Percentiles rank a stretch among this genome's conserved stretches.
These are phyloP conservation scores for Aspidoscelis tigris DNA, from an alignment of 2,113 vertebrate species.

Conservation along the genomic window DNA sequence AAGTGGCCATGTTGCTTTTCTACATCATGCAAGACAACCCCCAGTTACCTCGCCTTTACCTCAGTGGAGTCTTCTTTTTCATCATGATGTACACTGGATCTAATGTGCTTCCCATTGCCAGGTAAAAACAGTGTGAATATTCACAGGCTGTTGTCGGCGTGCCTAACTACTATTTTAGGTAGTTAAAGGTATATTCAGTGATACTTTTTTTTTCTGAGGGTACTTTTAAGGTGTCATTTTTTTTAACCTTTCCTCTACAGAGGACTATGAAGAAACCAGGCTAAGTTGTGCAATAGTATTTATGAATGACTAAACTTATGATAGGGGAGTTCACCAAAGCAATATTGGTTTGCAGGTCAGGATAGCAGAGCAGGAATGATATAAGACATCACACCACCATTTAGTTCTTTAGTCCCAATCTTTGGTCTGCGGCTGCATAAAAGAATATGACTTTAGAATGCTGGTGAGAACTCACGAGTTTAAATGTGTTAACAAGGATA, in stretches of 20 bases:
- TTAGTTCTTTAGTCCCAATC: too few species aligned
- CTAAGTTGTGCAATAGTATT: not conserved
- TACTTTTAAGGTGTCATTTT: too few species aligned
- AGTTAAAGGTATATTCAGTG: not conserved
- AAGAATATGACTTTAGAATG: not conserved
- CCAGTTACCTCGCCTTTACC: constrained; percentile 95
- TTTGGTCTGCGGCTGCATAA: too few species aligned
- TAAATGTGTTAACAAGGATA: not conserved
- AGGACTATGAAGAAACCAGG: too few species aligned
- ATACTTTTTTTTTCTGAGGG: not conserved
- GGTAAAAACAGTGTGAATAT: constrained; percentile 76
- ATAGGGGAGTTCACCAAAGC: not conserved
- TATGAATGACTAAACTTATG: too few species aligned
- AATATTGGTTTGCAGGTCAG: too few species aligned
- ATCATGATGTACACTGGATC: constrained; percentile 99
- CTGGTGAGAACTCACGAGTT: not conserved
- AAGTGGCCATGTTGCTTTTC: constrained; percentile 91
- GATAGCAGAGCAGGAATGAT: too few species aligned
- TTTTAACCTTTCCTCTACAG: not conserved
- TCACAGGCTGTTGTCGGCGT: not conserved
- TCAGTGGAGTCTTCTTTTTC: constrained; percentile 97
- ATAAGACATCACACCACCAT: too few species aligned
- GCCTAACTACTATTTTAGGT: not conserved
- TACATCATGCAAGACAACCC: constrained; percentile 98
- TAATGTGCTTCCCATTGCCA: constrained; percentile 96